phyloP scores from a whole-genome alignment of 2,113 vertebrate species.

The Rhagologus leucostigma region DNA sequence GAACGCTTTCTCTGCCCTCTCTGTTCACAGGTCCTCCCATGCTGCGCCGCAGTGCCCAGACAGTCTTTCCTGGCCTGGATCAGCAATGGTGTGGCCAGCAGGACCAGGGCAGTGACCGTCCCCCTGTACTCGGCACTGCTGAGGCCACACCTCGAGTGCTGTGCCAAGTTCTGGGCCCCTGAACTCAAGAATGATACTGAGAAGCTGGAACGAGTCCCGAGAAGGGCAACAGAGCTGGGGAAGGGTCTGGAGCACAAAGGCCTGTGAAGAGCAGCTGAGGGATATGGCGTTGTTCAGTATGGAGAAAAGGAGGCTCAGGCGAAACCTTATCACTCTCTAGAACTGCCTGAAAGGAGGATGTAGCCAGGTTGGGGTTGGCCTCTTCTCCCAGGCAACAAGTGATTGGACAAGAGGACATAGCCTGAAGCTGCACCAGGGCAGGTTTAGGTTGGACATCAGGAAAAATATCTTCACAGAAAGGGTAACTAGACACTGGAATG shows the following conservation, averaged over 20 bases:
- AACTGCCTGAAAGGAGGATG: background rate
- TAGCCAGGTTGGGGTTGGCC: rapidly evolving
- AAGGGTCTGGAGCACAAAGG: background rate
- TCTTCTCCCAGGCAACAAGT: background rate
- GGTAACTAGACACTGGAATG: background rate
- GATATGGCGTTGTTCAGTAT: background rate
- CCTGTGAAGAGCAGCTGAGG: background rate
- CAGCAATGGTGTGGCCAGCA: background rate
- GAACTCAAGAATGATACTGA: rapidly evolving
- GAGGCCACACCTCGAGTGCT: rapidly evolving
- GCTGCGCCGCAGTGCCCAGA: rapidly evolving
- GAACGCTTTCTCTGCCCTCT: background rate
- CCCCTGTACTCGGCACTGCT: background rate
- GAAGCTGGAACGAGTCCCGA: rapidly evolving
- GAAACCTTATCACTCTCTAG: rapidly evolving
- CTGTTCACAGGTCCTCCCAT: rapidly evolving
- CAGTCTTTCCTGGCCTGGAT: too few relatives aligned
- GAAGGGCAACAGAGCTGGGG: rapidly evolving
- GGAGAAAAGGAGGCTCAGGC: background rate
- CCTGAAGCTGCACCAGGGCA: background rate
- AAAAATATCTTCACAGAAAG: background rate
- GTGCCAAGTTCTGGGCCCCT: background rate
- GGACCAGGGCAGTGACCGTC: background rate
- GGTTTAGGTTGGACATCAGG: background rate
- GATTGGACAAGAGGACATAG: too few relatives aligned